phyloP scores from a whole-genome alignment of 2,113 vertebrate species.

The Paedocypris sp. region DNA sequence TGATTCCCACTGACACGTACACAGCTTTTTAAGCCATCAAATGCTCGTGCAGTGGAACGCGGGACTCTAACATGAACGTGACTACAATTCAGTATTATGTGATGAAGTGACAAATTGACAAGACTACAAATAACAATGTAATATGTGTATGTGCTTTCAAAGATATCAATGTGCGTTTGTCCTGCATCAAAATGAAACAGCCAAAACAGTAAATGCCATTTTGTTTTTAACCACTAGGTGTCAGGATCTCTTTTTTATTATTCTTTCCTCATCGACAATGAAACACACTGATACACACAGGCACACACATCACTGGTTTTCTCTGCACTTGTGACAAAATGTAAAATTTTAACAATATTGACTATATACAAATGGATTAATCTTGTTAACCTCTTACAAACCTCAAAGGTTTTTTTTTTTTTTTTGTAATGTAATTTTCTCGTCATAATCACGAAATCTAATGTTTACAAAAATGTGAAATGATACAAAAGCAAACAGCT shows the following conservation, averaged over 20 bases:
- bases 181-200: neutral
- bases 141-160: neutral
- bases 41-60: slow-evolving; percentile 1
- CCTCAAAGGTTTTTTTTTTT: too few relatives aligned
- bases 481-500: too few relatives aligned
- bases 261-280: neutral
- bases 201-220: neutral
- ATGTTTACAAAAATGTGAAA: too few relatives aligned
- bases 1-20: neutral
- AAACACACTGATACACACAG: too few relatives aligned
- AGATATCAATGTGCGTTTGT: neutral
- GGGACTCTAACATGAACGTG: neutral
- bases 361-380: too few relatives aligned
- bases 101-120: neutral
- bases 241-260: neutral
- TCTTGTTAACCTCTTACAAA: too few relatives aligned
- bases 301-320: too few relatives aligned
- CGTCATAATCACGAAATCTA: too few relatives aligned
- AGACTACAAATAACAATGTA: slow-evolving; percentile 14
- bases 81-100: slow-evolving; percentile 7
- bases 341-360: too few relatives aligned
- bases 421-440: too few relatives aligned
- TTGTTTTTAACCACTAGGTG: slow-evolving; percentile 1
- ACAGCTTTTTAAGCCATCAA: slow-evolving; percentile 22
- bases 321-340: too few relatives aligned